Evolutionary conservation across 2,888 invertebrate genomes (phyloP).

Genomic region (Callosobruchus maculatus): DNA sequence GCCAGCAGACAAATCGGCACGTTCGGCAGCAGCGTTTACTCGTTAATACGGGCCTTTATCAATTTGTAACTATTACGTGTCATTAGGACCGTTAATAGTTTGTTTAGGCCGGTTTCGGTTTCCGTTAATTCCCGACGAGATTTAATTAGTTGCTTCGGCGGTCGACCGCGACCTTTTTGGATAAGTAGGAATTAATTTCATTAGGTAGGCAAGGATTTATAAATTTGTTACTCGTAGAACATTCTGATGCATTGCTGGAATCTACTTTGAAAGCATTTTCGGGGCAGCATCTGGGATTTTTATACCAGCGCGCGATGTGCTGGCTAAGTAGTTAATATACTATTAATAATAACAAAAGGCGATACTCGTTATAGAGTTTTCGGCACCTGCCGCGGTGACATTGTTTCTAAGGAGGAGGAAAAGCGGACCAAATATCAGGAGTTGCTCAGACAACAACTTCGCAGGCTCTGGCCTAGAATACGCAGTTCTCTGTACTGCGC

Average conservation of each 20-base stretch:
- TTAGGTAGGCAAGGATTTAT: not conserved
- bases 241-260: not conserved
- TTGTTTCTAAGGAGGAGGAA: too few relatives aligned
- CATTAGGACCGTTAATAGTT: conserved; percentile 38
- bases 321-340: too few relatives aligned
- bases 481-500: too few relatives aligned
- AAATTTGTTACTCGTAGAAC: not conserved
- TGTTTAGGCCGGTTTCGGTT: conserved; percentile 20
- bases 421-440: too few relatives aligned
- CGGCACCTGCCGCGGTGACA: too few relatives aligned
- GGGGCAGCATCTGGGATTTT: not conserved
- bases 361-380: too few relatives aligned
- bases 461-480: too few relatives aligned
- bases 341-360: too few relatives aligned
- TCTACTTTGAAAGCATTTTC: not conserved
- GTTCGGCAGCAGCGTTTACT: conserved; percentile 30
- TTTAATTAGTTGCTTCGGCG: not conserved
- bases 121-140: conserved; percentile 9
- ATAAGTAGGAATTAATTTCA: not conserved
- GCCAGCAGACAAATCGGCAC: conserved; percentile 22
- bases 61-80: conserved; percentile 44
- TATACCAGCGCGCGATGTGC: not conserved
- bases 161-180: not conserved
- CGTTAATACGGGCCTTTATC: conserved; percentile 41
- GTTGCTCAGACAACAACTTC: too few relatives aligned